Conservation (phyloP, 2,797 vertebrate species). For the Neopelma chrysocephalum region DNA sequence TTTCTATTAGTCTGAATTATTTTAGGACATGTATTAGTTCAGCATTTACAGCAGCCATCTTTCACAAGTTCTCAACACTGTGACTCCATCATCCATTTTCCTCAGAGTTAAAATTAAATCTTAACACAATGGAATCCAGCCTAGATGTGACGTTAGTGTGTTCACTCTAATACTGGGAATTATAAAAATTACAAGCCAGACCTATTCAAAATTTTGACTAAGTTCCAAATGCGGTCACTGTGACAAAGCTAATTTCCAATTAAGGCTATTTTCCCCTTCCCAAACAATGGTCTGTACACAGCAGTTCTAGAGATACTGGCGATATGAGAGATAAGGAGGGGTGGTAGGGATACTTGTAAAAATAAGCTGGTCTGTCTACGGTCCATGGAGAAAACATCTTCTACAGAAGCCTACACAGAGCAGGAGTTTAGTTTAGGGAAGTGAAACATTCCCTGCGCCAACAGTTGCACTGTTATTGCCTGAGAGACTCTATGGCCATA, state of each 20-base stretch:
- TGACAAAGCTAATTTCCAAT: slow-evolving; percentile 18
- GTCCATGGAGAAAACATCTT: neutral
- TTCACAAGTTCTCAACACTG: neutral
- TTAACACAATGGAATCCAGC: slow-evolving; percentile 23
- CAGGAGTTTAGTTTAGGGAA: neutral
- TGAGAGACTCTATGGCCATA: no score
- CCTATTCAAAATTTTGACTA: slow-evolving; percentile 13
- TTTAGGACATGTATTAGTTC: neutral
- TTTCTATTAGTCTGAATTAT: neutral
- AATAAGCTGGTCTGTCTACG: neutral
- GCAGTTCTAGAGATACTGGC: neutral
- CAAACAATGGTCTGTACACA: neutral
- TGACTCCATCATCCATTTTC: neutral
- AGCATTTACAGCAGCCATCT: neutral
- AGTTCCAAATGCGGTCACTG: slow-evolving; percentile 43
- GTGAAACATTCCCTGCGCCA: neutral
- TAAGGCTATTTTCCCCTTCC: neutral
- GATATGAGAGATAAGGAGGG: neutral
- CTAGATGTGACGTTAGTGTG: neutral
- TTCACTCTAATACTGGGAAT: slow-evolving; percentile 10
- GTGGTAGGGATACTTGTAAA: neutral
- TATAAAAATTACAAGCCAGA: slow-evolving; percentile 29
- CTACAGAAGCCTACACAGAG: neutral
- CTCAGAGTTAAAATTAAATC: slow-evolving; percentile 43
- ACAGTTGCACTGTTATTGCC: neutral